Base-by-base conservation (phyloP, 2,888 invertebrate genomes). In the Rhamnusium bicolor region DNA sequence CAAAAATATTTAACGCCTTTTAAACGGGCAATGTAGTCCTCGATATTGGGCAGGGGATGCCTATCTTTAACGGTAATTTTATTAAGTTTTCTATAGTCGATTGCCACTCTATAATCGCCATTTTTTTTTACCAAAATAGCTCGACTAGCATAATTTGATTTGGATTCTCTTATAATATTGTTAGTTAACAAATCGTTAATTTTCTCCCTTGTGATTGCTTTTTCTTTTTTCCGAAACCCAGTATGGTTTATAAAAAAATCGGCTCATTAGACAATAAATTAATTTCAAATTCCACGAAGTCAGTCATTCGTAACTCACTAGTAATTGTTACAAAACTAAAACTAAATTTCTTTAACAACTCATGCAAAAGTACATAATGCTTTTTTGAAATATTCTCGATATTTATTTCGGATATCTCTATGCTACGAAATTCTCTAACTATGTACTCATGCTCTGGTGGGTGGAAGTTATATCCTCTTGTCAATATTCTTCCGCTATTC, bases 21-120 rank as follows among this genome's bases (percentile, higher is more conserved):
- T 10, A 86, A 27, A 0, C 65, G 40, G 54, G 79, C 76, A 29
- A 85, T 56, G 18, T 82, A 79, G 63, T 87, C 85, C 14, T 84
- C 80, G 5, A 86, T 81, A 32, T 79, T 63, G 0, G 85, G 84
- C 5, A 86, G 49, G 0, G 85, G 85, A 67, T 83, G 84, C 5
- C 80, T 53, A 68, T 85, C 83, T 1, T 83, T 81, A 5, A 81
- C 71, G 0, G 84, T 86, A 2, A 76, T 74, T 1, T 61, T 54
- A 70, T 87, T 87, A 3, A 87, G 63, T 19, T 56, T 62, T 6
- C 85, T 62, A 29, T 80, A 86, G 58, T 84, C 84, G 0, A 84
- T 63, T 19, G 74, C 78, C 6, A 84, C 10, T 10, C 81, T 53
- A 6, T 74, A 18, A 16, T 81, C 76, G 1, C 78, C 81, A 16